These are phyloP conservation scores for Gallinago nigripennis DNA, from an alignment of 2,797 vertebrate genomes.

Conservation along the genomic window DNA sequence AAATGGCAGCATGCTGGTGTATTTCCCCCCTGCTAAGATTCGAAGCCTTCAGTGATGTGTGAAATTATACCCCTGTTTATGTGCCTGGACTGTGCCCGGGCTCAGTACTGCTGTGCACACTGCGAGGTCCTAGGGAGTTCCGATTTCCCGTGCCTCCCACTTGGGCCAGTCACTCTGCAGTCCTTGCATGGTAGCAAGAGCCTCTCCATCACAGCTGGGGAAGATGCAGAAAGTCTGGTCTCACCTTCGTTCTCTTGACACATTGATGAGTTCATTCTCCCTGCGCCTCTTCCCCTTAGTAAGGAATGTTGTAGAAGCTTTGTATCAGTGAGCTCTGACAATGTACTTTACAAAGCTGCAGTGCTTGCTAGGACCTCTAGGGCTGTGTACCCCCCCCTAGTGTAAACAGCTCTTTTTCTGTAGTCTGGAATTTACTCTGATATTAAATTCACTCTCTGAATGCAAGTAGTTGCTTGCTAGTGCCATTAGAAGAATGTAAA, in stretches of 20 bases:
- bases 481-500: background rate
- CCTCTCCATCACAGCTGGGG: background rate
- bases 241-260: background rate
- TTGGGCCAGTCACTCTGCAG: background rate
- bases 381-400: background rate
- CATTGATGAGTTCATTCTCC: background rate
- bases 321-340: background rate
- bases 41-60: background rate
- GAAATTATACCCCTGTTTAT: background rate
- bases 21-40: background rate
- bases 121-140: background rate
- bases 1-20: background rate
- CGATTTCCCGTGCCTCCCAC: background rate
- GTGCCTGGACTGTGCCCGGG: background rate
- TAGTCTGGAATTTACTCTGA: background rate
- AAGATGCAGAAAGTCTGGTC: background rate
- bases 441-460: background rate
- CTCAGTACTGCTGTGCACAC: background rate
- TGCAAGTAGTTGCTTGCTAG: background rate
- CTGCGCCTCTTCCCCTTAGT: background rate
- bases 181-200: background rate
- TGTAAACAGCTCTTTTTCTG: background rate
- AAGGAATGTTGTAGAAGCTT: background rate
- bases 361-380: background rate
- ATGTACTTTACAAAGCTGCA: background rate